These are phyloP conservation scores for Charanyca ferruginea DNA, from an alignment of 2,888 invertebrate species.

Conservation along the genomic window DNA sequence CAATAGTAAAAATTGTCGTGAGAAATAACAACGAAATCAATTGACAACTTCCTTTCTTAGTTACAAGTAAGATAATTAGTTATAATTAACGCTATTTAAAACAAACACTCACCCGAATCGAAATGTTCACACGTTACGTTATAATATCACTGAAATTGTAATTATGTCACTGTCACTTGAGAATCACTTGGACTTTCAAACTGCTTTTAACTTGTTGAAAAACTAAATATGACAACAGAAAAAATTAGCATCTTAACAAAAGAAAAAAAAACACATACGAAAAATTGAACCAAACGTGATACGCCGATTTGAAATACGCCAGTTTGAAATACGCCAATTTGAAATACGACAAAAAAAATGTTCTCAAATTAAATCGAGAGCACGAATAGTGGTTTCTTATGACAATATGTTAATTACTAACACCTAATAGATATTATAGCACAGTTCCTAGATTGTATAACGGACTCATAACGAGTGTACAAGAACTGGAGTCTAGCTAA, in stretches of 20 bases:
- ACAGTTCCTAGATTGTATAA: constrained; percentile 83
- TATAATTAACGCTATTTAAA: constrained; percentile 56
- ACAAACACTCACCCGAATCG: constrained; percentile 75
- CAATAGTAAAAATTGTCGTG: constrained; percentile 54
- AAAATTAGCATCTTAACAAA: constrained; percentile 32
- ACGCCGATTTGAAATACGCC: constrained; percentile 28
- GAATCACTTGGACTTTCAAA: constrained; percentile 71
- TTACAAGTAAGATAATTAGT: constrained; percentile 54
- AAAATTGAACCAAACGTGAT: constrained; percentile 10
- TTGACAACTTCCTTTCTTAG: constrained; percentile 56
- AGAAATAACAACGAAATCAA: constrained; percentile 58
- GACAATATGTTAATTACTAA: constrained; percentile 52
- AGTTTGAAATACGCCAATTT: background rate
- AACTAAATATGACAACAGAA: constrained; percentile 49
- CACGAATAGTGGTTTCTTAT: constrained; percentile 39
- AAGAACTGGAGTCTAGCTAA: constrained; percentile 69
- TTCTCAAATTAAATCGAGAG: constrained; percentile 22
- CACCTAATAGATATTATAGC: constrained; percentile 67
- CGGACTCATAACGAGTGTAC: constrained; percentile 74
- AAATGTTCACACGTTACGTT: constrained; percentile 72
- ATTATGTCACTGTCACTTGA: constrained; percentile 73
- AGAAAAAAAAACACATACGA: constrained; percentile 10
- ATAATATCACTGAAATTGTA: constrained; percentile 65
- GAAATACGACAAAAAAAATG: constrained; percentile 24
- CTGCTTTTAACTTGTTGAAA: constrained; percentile 63